A percentile compares a stretch with the other conserved stretches of the same genome.
phyloP scores from a whole-genome alignment of 1,140 invertebrate genomes.

The Zaprionus ornatus region DNA sequence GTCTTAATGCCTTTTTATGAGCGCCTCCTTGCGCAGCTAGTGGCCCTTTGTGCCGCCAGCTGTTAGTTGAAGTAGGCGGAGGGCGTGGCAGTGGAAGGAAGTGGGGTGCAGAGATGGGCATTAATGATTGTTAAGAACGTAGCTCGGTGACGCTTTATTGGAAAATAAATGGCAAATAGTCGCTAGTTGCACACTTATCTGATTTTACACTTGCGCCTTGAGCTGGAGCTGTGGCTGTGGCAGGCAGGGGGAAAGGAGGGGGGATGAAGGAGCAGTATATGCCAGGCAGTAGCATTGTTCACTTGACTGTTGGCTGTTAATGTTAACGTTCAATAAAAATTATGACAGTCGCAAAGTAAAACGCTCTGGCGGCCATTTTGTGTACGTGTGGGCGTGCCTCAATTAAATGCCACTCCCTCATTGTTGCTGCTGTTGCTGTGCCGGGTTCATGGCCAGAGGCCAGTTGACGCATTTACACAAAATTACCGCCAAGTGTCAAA shows the following conservation, averaged over 20 bases:
- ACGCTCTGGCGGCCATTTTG: constrained; percentile 54
- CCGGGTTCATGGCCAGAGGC: constrained; percentile 43
- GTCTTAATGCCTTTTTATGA: constrained; percentile 79
- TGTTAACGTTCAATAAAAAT: constrained; percentile 70
- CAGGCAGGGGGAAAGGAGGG: not conserved
- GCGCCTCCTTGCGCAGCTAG: constrained; percentile 37
- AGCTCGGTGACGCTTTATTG: constrained; percentile 67
- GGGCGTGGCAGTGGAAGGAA: not conserved
- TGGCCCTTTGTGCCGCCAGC: constrained; percentile 34
- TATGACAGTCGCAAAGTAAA: constrained; percentile 77
- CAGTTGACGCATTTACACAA: constrained; percentile 79
- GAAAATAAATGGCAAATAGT: constrained; percentile 79
- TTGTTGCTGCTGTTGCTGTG: not conserved
- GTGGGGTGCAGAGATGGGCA: constrained; percentile 4
- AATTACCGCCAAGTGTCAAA: constrained; percentile 81
- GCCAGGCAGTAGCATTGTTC: constrained; percentile 11
- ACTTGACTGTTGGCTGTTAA: constrained; percentile 43
- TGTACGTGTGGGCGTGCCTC: constrained; percentile 37
- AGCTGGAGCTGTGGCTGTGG: not conserved
- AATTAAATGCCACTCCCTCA: constrained; percentile 29
- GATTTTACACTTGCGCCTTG: constrained; percentile 69
- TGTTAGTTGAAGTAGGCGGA: constrained; percentile 7
- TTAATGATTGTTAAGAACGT: constrained; percentile 67
- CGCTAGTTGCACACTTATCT: constrained; percentile 68
- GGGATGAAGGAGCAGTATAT: not conserved